phyloP scores from a whole-genome alignment of 1,140 invertebrate species.

The Telenomus remus region DNA sequence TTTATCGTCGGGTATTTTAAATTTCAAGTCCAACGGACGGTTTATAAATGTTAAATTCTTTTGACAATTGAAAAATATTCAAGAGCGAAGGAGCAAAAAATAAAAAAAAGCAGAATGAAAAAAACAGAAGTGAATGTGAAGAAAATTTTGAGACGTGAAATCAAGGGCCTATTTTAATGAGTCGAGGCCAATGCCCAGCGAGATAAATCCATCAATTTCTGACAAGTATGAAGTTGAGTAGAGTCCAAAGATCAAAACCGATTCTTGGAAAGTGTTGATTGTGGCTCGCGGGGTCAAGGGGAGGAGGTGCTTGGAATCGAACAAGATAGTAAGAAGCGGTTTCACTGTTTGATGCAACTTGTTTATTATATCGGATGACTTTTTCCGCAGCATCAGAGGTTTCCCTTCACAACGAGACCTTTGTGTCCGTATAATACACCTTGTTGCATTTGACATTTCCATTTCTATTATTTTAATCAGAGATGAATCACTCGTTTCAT shows the following conservation, averaged over 20 bases:
- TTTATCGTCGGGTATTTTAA: no score
- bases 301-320: slow-evolving; percentile 40
- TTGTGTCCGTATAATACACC: slow-evolving; percentile 53
- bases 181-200: slow-evolving; percentile 53
- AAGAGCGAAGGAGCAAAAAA: background rate
- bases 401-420: slow-evolving; percentile 62
- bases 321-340: slow-evolving; percentile 71
- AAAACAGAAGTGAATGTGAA: slow-evolving; percentile 3
- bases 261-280: slow-evolving; percentile 69
- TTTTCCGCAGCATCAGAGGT: slow-evolving; percentile 38
- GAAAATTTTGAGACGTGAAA: slow-evolving; percentile 10
- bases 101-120: slow-evolving; percentile 1
- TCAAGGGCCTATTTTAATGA: slow-evolving; percentile 30
- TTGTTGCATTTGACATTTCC: slow-evolving; percentile 31
- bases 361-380: slow-evolving; percentile 65
- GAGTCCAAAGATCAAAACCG: slow-evolving; percentile 68
- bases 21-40: no score
- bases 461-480: slow-evolving; percentile 43
- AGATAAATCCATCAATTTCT: slow-evolving; percentile 64
- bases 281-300: slow-evolving; percentile 17
- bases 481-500: slow-evolving; percentile 42
- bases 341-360: slow-evolving; percentile 70
- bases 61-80: no score
- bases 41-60: no score
- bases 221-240: slow-evolving; percentile 63